Evolutionary conservation across 2,113 vertebrate genomes (phyloP), one percentile per base, ranked within the genome.

Genomic region (Sinosuthora webbiana): DNA sequence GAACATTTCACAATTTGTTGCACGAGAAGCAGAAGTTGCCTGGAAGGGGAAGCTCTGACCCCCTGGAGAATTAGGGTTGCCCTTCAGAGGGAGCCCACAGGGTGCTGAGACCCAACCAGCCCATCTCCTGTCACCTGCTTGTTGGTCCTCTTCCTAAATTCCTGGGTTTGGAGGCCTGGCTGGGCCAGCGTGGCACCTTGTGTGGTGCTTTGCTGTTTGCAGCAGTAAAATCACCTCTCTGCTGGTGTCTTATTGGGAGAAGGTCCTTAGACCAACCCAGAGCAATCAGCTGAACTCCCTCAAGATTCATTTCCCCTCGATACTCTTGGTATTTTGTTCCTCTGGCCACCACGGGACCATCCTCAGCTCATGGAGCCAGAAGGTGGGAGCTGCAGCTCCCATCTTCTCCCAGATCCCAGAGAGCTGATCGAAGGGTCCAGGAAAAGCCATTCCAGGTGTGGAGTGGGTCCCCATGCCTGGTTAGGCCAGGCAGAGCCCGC

Each of bases 401-500:
- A n/a, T 44, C 74, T 65, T 59, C 63, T 88, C n/a, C 49, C 55
- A 59, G 14, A 3, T 62, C 31, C 57, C 30, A 23, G 25, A 47
- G 18, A 25, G 18, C 14, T 3, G 3, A 8, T 37, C 56, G 19
- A 15, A 7, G 4, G 20, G 13, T 2, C 23, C 1, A 3, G 41
- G 20, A 42, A 22, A 85, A 73, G 35, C 2, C 2, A 20, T 65
- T 35, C 75, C 84, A 74, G 53, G 63, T 31, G 7, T 57, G 50
- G 24, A 67, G 39, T 6, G 42, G 77, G 75, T 90, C 73, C 65
- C 92, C 42, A 24, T 6, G 74, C 31, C 47, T 19, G 50, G 62
- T 56, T 44, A 77, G 82, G 68, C 87, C 64, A 45, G 50, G 70
- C 87, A 83, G 91, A 85, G 50, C 78, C 89, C 0, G 6, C 30